phyloP scores from a whole-genome alignment of 2,113 vertebrate species.

The Tringa solitaria region DNA sequence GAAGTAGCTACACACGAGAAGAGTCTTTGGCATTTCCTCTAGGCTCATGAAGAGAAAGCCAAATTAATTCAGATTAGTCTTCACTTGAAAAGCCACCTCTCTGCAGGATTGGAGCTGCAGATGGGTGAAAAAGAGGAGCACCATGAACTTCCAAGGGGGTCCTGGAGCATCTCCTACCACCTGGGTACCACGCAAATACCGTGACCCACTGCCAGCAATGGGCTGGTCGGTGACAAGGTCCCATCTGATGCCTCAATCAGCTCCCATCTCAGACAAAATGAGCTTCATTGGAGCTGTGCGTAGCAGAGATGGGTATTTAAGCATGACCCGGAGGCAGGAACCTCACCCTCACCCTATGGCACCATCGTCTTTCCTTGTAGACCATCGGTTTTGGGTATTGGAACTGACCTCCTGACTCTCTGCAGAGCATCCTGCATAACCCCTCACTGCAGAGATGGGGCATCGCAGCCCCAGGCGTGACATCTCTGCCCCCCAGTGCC shows the following conservation, averaged over 20 bases:
- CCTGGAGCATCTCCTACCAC: not conserved
- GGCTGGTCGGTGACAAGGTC: fast-evolving
- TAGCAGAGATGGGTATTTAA: not conserved
- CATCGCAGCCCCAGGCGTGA: fast-evolving
- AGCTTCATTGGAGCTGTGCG: too few relatives aligned
- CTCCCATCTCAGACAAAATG: fast-evolving
- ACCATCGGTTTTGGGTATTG: too few relatives aligned
- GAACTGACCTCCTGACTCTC: not conserved
- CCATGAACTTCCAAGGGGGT: not conserved
- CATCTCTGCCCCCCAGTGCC: not conserved
- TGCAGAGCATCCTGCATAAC: not conserved
- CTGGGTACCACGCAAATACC: fast-evolving
- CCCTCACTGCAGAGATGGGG: not conserved
- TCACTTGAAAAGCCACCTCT: not conserved
- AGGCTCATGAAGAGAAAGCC: not conserved
- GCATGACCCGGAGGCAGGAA: not conserved
- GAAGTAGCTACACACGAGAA: not conserved
- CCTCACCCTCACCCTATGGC: not conserved
- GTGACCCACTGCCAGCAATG: fast-evolving
- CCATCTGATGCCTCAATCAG: not conserved
- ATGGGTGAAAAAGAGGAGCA: not conserved
- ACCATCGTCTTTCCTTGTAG: too few relatives aligned
- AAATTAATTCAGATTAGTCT: not conserved
- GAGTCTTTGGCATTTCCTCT: not conserved
- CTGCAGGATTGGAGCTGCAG: not conserved